phyloP scores from a whole-genome alignment of 23 tunicate genomes.

The Pegea sp. region DNA sequence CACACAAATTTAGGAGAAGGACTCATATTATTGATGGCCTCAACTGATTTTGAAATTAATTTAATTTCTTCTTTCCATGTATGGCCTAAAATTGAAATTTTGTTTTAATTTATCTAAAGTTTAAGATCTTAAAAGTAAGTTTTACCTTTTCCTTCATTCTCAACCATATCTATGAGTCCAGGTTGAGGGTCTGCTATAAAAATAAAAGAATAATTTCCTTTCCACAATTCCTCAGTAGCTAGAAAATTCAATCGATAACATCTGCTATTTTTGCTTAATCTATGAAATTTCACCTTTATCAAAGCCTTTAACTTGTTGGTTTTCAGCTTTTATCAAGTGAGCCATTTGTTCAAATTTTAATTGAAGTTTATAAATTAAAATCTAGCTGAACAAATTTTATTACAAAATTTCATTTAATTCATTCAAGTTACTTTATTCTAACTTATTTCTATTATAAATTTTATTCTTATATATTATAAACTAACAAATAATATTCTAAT shows the following conservation, averaged over 20 bases:
- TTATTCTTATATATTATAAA: no score
- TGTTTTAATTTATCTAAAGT: no score
- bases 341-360: no score
- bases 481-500: no score
- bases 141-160: constrained; percentile 11
- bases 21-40: constrained; percentile 23
- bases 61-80: constrained; percentile 42
- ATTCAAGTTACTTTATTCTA: no score
- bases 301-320: neutral
- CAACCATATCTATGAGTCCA: constrained; percentile 29
- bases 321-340: constrained; percentile 1
- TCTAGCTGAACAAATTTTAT: no score
- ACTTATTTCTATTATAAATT: no score
- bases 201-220: constrained; percentile 22
- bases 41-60: constrained; percentile 11
- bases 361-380: no score
- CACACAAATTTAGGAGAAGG: constrained; percentile 47
- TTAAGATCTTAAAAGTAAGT: neutral
- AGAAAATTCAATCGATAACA: neutral
- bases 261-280: neutral
- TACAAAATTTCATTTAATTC: no score
- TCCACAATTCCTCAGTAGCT: constrained; percentile 32
- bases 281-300: constrained; percentile 2
- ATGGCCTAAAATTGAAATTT: constrained; percentile 2
- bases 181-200: constrained; percentile 77